phyloP scores from a whole-genome alignment of 2,113 vertebrate species.

The Paralichthys olivaceus region DNA sequence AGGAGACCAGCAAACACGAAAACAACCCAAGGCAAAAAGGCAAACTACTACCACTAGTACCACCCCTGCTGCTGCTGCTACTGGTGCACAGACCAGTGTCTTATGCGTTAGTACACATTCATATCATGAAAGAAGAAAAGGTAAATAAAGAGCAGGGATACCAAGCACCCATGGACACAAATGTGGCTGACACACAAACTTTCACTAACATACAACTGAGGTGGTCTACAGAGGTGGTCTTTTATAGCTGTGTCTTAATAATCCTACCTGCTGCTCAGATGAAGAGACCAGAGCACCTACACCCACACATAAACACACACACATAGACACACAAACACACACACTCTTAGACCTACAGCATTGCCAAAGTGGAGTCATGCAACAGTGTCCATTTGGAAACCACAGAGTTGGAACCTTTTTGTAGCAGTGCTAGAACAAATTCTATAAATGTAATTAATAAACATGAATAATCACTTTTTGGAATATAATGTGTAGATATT shows the following conservation, averaged over 20 bases:
- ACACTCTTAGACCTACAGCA: slow-evolving; percentile 18
- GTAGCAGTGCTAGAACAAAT: neutral
- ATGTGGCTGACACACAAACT: slow-evolving; percentile 15
- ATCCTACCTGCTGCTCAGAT: slow-evolving; percentile 73
- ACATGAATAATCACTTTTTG: neutral
- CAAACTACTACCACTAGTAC: neutral
- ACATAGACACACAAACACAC: neutral
- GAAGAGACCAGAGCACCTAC: slow-evolving; percentile 44
- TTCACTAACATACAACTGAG: slow-evolving; percentile 45
- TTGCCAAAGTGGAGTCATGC: neutral
- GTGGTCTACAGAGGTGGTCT: slow-evolving; percentile 82
- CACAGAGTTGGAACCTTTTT: neutral
- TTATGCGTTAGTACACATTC: slow-evolving; percentile 1
- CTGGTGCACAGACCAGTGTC: slow-evolving; percentile 6
- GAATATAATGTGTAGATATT: neutral
- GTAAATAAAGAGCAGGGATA: neutral
- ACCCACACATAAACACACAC: too few species aligned
- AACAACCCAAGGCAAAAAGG: slow-evolving; percentile 36
- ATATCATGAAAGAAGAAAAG: neutral
- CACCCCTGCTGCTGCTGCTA: slow-evolving; percentile 17
- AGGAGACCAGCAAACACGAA: slow-evolving; percentile 61
- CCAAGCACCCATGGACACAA: slow-evolving; percentile 12
- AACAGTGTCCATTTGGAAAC: slow-evolving; percentile 1
- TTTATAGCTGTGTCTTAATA: slow-evolving; percentile 73
- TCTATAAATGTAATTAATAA: neutral